Base-by-base conservation (phyloP, 2,797 vertebrate genomes). In the Muscicapa striata region DNA sequence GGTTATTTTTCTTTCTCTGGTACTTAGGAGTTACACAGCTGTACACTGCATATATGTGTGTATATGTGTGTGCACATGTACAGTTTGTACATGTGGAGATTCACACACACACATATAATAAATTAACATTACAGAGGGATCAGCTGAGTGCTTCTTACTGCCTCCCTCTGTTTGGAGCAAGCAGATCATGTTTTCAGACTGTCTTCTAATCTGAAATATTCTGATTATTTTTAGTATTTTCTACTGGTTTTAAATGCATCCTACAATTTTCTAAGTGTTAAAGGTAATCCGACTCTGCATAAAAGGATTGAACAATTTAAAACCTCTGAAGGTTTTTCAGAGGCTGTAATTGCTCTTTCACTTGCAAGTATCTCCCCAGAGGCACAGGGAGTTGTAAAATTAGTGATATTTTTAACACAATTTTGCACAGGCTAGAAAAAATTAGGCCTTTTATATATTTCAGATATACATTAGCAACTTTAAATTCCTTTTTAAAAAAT, bases 311-410 rank as follows among this genome's bases (percentile, higher is more conserved):
- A 91, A 69, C 34, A 15, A 18, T 64, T 78, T 79, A 72, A 81
- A 87, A 78, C 11, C 18, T 93, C 55, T 34, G 54, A 86, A 81
- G n/a, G 22, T 91, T 78, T 89, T 91, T 38, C 51, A 69, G 58
- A 23, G 62, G 27, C 61, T 2, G 1, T 49, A 82, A 64, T 63
- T 90, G n/a, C 49, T 92, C 36, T 63, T 92, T 85, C n/a, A 48
- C 54, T 91, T 84, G 23, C 30, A 76, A 81, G 46, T 70, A 49
- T n/a, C 72, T 80, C 19, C 75, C 21, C 22, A 77, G 64, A 84
- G 26, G 11, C 36, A 69, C 5, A 8, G 29, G 27, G 64, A 78
- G 20, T 74, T 52, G 36, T 48, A 73, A 91, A 94, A 83, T 61
- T 61, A 67, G 70, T 48, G 59, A 43, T 67, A 69, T 70, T 92